Base-by-base conservation (phyloP, 2,113 vertebrate species). In the Apistogramma diplotaenia region DNA sequence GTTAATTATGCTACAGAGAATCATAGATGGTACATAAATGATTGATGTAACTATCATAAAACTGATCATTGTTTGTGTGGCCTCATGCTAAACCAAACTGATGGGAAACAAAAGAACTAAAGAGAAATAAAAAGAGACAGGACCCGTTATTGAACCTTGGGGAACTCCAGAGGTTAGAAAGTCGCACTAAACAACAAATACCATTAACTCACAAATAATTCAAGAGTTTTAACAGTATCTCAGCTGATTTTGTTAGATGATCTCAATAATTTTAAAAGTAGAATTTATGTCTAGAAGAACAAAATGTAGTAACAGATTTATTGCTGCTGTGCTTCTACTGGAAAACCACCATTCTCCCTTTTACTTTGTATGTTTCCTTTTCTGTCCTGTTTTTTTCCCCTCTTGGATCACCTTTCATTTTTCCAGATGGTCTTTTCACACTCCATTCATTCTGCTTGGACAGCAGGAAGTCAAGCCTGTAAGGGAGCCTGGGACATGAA, bases 381-480 rank as follows among this genome's bases (percentile, higher is more conserved):
- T 51, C 70, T 83, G 72, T 65, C 58, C 71, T 56, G 49, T 81
- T 60, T n/a, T 18, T 27, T 65, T 1, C 25, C 46, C 72, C 73
- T 79, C 58, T 72, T 85, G 83, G 81, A 88, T 82, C 77, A 81
- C 58, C 19, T 86, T 37, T 67, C 71, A 78, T 75, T 91, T 91
- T 91, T 89, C 90, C 93, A 91, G 89, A 91, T 90, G 85, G 31
- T 73, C 72, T 78, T 89, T 92, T 90, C 74, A 87, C 88, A 87
- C 86, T 77, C 81, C 54, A 76, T 90, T 81, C 80, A 84, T 85
- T 83, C 16, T 77, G 61, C 67, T 81, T 78, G 76, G 84, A 89
- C 62, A 61, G 83, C 84, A 90, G 81, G 87, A 90, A 87, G 84
- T 82, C 56, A 60, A 78, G 70, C 82, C 75, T 87, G 71, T 55